A percentile compares a stretch with the other conserved stretches of the same genome.
Evolutionary conservation across 2,888 invertebrate genomes (phyloP).

Genomic region (Yponomeuta plumbellus): DNA sequence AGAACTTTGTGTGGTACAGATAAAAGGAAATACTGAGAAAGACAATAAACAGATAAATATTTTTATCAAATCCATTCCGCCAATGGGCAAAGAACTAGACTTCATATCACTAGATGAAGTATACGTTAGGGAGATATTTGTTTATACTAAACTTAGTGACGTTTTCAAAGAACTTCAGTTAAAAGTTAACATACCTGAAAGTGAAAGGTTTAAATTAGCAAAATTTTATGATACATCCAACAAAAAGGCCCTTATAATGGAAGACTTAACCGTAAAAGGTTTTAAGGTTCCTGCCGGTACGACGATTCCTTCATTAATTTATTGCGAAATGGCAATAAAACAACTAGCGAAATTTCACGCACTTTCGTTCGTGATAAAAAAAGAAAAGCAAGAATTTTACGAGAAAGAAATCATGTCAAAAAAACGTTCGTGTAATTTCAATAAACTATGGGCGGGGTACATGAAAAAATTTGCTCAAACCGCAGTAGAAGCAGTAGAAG

Average conservation of each 20-base stretch:
- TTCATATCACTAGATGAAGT: slow-evolving; percentile 32
- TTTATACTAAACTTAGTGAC: slow-evolving; percentile 40
- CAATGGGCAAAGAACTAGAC: slow-evolving; percentile 29
- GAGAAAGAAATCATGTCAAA: slow-evolving; percentile 25
- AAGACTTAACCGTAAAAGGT: slow-evolving; percentile 39
- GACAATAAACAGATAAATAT: slow-evolving; percentile 34
- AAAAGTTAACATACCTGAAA: slow-evolving; percentile 33
- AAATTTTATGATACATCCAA: slow-evolving; percentile 37
- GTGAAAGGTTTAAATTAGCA: slow-evolving; percentile 37
- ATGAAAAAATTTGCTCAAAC: slow-evolving; percentile 12
- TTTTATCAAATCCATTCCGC: slow-evolving; percentile 45
- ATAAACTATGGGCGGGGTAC: slow-evolving; percentile 16
- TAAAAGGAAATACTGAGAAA: slow-evolving; percentile 15
- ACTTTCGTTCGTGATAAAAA: slow-evolving; percentile 40
- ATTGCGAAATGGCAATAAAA: slow-evolving; percentile 38
- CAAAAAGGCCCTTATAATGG: slow-evolving; percentile 40
- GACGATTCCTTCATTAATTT: slow-evolving; percentile 38
- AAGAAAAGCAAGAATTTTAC: slow-evolving; percentile 37
- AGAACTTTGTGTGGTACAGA: slow-evolving; percentile 26
- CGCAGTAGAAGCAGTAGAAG: slow-evolving; percentile 20
- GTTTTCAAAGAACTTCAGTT: slow-evolving; percentile 38
- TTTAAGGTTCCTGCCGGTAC: slow-evolving; percentile 37
- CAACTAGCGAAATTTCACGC: slow-evolving; percentile 52
- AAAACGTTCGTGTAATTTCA: slow-evolving; percentile 16
- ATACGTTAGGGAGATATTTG: slow-evolving; percentile 39